Base-by-base conservation (phyloP, 2,797 vertebrate genomes). In the Cephalopachus bancanus region DNA sequence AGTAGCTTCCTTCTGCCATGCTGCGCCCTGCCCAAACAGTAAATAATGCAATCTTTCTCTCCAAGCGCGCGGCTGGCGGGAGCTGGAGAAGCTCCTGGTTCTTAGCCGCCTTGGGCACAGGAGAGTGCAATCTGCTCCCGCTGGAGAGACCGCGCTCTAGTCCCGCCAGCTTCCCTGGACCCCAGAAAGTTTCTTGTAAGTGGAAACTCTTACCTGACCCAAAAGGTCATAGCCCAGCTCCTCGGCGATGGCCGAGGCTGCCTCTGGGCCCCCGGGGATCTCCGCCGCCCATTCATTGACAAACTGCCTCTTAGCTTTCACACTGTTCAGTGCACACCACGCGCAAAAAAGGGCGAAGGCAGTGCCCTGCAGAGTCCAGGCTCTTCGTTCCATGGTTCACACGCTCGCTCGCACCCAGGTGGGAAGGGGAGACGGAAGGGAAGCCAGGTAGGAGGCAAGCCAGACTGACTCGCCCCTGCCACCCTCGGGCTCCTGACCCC, bases 281-380 rank as follows among this genome's bases (percentile, higher is more conserved):
- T 99, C 99, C 87, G 99, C 99, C 15, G 99, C 99, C 99, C 99
- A 99, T 98, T 99, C 99, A 99, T 99, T 99, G 96, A 99, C 99
- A 98, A 99, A 99, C 96, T 99, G 99, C 49, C 99, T 98, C 98
- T 99, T 99, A 80, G 98, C 97, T 95, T 96, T 72, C 95, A 93
- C 98, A 51, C 98, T 59, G 95, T 97, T 91, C 92, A 98, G 95
- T 94, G 97, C 59, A 98, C 97, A 92, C 98, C 98, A 98, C 96
- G 97, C 94, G 95, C 98, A 98, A 95, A 98, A 98, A 89, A 99
- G 55, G 97, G 98, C 98, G 95, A 99, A 89, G 85, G 98, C 98
- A 97, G 97, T 97, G 97, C 98, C 98, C 96, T 97, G 99, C 96
- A 98, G 97, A 74, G 98, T 95, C 97, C 99, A 98, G 97, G 98